Evolutionary conservation across 2,888 invertebrate genomes (phyloP), one percentile per base, ranked within the genome.

Genomic region (Alcis repandata): DNA sequence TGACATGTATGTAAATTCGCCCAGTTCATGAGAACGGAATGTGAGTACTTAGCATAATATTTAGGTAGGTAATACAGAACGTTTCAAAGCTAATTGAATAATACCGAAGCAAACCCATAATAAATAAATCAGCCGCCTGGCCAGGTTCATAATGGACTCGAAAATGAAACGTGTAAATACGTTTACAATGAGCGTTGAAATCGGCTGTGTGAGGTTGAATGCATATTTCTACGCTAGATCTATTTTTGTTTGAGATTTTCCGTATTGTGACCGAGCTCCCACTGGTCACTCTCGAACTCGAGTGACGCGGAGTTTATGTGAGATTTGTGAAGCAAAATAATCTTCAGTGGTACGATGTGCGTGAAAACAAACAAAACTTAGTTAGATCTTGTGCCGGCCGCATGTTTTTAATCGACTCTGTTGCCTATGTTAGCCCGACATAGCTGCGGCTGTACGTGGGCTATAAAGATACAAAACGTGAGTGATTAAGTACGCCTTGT

Each of bases 361-460:
- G 79, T 70, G 76, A 82, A 84, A 87, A 88, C 84, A 89, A 89
- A 89, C 86, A 86, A 74, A 71, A 76, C 79, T n/a, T 78, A 74
- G 70, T 73, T 73, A 67, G 68, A 71, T 73, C 46, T 69, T 72
- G 71, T 63, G 70, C 70, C 68, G 73, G 68, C 71, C 67, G 73
- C 66, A 70, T 76, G 73, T 78, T 79, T 75, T 79, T 78, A 68
- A 69, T 69, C 60, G 56, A 67, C 64, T 59, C 46, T 65, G 65
- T 59, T 65, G 51, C 45, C 53, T 54, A 58, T 59, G 62, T 63
- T 64, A 48, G 48, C 53, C 33, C n/a, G 45, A 46, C 60, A 54
- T 43, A 22, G 15, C 36, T 38, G 36, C 33, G 40, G 17, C 48
- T 36, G 54, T 52, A 62, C 36, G 20, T 36, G 36, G 38, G 60